Conservation (phyloP, 2,797 vertebrate species). For the Acanthornis magna region DNA sequence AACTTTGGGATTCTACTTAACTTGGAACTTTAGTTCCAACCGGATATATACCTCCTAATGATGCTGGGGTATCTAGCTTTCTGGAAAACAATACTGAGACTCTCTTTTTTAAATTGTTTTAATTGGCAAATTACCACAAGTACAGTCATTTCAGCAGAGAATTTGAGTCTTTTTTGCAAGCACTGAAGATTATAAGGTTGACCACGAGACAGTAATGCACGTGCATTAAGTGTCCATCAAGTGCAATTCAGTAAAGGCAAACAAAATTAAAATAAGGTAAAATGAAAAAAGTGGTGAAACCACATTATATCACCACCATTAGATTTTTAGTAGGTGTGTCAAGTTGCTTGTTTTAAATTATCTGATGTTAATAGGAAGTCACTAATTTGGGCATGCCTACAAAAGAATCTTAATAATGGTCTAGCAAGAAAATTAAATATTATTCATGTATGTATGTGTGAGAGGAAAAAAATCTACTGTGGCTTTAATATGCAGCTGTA, state of each 20-base stretch:
- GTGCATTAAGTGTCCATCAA: not conserved
- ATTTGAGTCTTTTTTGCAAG: not conserved
- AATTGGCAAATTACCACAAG: not conserved
- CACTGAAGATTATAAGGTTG: not conserved
- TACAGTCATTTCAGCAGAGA: not conserved
- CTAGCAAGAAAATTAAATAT: slow-evolving; percentile 14
- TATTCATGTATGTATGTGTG: not conserved
- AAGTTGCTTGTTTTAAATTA: slow-evolving; percentile 1
- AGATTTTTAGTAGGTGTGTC: not conserved
- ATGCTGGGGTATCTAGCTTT: not conserved
- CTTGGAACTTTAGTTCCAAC: not conserved
- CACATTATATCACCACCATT: not conserved
- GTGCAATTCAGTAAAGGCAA: not conserved
- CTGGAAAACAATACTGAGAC: not conserved
- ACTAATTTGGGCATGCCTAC: not conserved
- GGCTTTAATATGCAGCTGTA: not conserved
- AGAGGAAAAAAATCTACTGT: not conserved
- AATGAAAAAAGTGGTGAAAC: not conserved
- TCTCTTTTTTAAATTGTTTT: not conserved
- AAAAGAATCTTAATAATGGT: not conserved
- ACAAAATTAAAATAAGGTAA: not conserved
- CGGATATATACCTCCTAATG: not conserved
- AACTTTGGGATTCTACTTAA: not conserved
- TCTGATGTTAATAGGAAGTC: not conserved
- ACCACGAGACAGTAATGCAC: not conserved